Evolutionary conservation across 2,888 invertebrate genomes (phyloP), one percentile per base, ranked within the genome.

Genomic region (Drosophila sordidapex): DNA sequence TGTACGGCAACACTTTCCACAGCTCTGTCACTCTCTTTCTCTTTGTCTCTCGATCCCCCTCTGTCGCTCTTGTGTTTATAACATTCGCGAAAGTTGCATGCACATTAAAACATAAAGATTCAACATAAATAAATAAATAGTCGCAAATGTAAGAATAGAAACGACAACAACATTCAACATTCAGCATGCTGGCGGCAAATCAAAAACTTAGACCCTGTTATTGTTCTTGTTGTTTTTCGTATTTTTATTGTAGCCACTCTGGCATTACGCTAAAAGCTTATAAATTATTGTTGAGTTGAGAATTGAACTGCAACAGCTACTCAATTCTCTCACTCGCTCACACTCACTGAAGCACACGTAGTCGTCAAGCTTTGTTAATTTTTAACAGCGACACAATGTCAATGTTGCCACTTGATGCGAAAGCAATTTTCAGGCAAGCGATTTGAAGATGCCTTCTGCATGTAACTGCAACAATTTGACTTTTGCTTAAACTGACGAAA

Each of bases 101-200:
- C 80, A 69, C 87, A 86, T 89, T 87, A 87, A 85, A 85, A 79
- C 81, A 87, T 82, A 79, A 85, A 72, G 79, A 87, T 72, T 77
- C 70, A 66, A 63, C 83, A 86, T 90, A 76, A 88, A 89, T 90
- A 89, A 87, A 77, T 82, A 85, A 90, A 83, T 79, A 71, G 65
- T 56, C 69, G 75, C 79, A 78, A 70, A 71, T 77, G 83, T 79
- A 81, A 73, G 63, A 81, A 72, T 57, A 65, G 71, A 67, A 73
- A 61, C 43, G 70, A 43, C 66, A 66, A 40, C 66, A 74, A 58
- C 63, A 62, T n/a, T 25, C 31, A 51, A 58, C 48, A 43, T 40
- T 31, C 38, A 60, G 46, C 48, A 29, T 52, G 73, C 76, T 82
- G 70, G 63, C 66, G 70, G 82, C 70, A 82, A 88, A 88, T 88